Evolutionary conservation across 2,888 invertebrate genomes (phyloP).

Genomic region (Metalampra italica): DNA sequence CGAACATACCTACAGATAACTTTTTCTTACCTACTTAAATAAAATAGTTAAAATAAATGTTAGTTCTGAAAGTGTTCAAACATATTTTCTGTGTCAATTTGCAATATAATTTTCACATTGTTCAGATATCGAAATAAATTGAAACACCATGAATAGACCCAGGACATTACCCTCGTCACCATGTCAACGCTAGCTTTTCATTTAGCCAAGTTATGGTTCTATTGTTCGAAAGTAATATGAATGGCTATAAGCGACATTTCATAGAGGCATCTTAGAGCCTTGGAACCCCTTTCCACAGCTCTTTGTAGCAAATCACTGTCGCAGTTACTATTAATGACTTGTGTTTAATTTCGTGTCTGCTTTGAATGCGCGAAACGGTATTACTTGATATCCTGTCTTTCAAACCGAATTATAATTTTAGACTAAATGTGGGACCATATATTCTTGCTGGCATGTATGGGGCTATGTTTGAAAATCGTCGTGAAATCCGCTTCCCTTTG

Average conservation of each 20-base stretch:
- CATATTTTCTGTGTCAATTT: too few relatives aligned
- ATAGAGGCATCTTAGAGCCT: background rate
- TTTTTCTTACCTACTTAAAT: too few relatives aligned
- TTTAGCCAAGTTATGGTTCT: constrained; percentile 54
- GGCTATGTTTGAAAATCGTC: constrained; percentile 27
- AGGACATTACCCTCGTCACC: constrained; percentile 62
- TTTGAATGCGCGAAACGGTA: background rate
- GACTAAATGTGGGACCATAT: constrained; percentile 8
- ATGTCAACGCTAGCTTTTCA: constrained; percentile 62
- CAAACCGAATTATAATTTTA: constrained; percentile 16
- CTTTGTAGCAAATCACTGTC: constrained; percentile 25
- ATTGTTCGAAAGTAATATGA: constrained; percentile 40
- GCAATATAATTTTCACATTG: constrained; percentile 1
- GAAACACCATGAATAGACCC: constrained; percentile 46
- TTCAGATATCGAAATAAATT: constrained; percentile 27
- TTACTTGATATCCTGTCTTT: constrained; percentile 18
- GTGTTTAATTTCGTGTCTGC: constrained; percentile 1
- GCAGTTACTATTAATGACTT: constrained; percentile 14
- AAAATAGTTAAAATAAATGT: too few relatives aligned
- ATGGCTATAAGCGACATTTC: constrained; percentile 21
- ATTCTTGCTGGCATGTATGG: constrained; percentile 5
- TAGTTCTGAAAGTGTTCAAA: too few relatives aligned
- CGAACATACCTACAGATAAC: too few relatives aligned
- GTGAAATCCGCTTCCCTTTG: constrained; percentile 33
- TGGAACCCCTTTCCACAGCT: background rate